Evolutionary conservation across 2,113 vertebrate genomes (phyloP), one percentile per base, ranked within the genome.

Genomic region (Seriola rivoliana): DNA sequence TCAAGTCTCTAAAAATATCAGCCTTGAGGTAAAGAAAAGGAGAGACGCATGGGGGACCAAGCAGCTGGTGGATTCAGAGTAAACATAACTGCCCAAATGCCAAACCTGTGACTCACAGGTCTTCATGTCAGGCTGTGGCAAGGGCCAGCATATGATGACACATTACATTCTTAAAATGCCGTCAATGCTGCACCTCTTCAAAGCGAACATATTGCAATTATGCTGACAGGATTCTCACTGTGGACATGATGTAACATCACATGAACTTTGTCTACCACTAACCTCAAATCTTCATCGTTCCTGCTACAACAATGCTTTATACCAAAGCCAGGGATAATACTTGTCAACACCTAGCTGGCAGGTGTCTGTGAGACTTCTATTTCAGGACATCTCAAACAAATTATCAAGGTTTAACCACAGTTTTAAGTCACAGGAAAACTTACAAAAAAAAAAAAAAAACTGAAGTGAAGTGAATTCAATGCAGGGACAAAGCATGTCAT

Each of bases 1-100:
- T 90, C 92, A 87, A 50, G 32, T 29, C 75, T 82, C 93, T 95
- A 93, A 91, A 93, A 94, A 95, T 94, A 94, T 83, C 90, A 14
- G 21, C 38, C 83, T 68, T 8, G 75, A 88, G 62, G 85, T 82
- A 77, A 75, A 80, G 84, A 65, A 82, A 81, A 55, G 58, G 63
- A 76, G 65, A 73, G 64, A 76, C 73, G 63, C 62, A 66, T 57
- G 52, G 68, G 71, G 72, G 71, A 72, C 44, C 55, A 54, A 85
- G 86, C 86, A 89, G 89, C 87, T 89, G 86, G 42, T 71, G 48
- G 71, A 88, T 36, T 73, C 65, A 14, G 75, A 70, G 81, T 82
- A 69, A 87, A 89, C 88, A 84, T 12, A 55, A 88, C 72, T 21
- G 23, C 52, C 55, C n/a, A 44, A 64, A 85, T 86, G 71, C 60